Evolutionary conservation across 1,140 invertebrate genomes (phyloP).

Genomic region (Danaus plexippus): DNA sequence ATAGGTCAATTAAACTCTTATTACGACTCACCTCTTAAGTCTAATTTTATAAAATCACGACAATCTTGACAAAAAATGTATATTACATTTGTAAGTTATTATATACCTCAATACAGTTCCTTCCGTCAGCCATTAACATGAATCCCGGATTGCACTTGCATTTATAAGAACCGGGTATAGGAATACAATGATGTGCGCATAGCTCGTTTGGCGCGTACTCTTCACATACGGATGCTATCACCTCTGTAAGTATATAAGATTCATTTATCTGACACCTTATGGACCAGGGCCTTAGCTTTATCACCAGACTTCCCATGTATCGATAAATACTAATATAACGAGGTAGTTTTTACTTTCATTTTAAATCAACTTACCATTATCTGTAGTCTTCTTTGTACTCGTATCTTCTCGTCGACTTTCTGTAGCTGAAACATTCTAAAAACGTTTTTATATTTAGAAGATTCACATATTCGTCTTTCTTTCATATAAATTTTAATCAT

Average conservation of each 20-base stretch:
- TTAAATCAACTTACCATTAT: slow-evolving; percentile 5
- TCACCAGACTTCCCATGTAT: background rate
- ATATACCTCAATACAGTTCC: slow-evolving; percentile 71
- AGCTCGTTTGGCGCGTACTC: slow-evolving; percentile 73
- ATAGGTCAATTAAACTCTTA: no score
- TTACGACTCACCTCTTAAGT: no score
- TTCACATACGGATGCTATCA: slow-evolving; percentile 46
- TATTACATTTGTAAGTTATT: background rate
- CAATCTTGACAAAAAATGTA: background rate
- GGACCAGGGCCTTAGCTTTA: background rate
- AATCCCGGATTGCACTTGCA: slow-evolving; percentile 81
- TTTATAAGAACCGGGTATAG: slow-evolving; percentile 77
- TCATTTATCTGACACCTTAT: slow-evolving; percentile 6
- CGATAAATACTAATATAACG: no score
- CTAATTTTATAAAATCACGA: no score
- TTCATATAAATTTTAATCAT: no score
- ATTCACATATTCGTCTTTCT: no score
- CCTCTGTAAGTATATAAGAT: slow-evolving; percentile 15
- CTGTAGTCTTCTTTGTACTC: slow-evolving; percentile 1
- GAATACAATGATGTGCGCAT: slow-evolving; percentile 82
- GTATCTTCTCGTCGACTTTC: slow-evolving; percentile 18
- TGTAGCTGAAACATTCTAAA: slow-evolving; percentile 13
- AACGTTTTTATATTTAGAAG: no score
- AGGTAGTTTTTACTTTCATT: background rate
- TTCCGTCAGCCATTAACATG: slow-evolving; percentile 73